A percentile compares a stretch with the other conserved stretches of the same genome.
Evolutionary conservation across 2,888 invertebrate species (phyloP).

Genomic region (Elysia crispata): DNA sequence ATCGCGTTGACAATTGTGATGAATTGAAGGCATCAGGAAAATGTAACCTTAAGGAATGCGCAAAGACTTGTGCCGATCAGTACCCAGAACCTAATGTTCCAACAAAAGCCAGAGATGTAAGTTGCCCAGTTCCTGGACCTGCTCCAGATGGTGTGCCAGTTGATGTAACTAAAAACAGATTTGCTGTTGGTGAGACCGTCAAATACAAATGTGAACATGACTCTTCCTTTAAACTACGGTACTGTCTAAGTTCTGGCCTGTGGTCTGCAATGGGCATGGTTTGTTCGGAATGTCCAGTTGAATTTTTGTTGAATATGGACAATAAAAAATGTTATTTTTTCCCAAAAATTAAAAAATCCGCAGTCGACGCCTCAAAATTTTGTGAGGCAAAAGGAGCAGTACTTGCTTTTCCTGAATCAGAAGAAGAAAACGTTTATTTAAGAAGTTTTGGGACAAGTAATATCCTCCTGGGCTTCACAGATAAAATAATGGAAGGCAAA

Average conservation of each 20-base stretch:
- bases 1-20: too few species aligned
- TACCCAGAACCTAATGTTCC: background rate
- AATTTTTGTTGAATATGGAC: background rate
- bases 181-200: constrained; percentile 18
- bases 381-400: too few species aligned
- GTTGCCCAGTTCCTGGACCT: background rate
- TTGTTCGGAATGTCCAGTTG: background rate
- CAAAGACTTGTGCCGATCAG: background rate
- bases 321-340: too few species aligned
- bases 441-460: too few species aligned
- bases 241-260: background rate
- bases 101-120: background rate
- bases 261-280: constrained; percentile 12
- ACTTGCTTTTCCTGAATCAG: too few species aligned
- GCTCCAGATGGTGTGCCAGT: background rate
- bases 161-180: background rate
- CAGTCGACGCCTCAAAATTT: too few species aligned
- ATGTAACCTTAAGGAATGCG: background rate
- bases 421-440: too few species aligned
- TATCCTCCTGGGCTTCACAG: too few species aligned
- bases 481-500: too few species aligned
- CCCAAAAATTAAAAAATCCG: too few species aligned
- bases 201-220: background rate
- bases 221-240: too few species aligned
- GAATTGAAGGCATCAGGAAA: too few species aligned